These are phyloP conservation scores for Sitta europaea DNA, from an alignment of 2,113 vertebrate species.

Conservation along the genomic window DNA sequence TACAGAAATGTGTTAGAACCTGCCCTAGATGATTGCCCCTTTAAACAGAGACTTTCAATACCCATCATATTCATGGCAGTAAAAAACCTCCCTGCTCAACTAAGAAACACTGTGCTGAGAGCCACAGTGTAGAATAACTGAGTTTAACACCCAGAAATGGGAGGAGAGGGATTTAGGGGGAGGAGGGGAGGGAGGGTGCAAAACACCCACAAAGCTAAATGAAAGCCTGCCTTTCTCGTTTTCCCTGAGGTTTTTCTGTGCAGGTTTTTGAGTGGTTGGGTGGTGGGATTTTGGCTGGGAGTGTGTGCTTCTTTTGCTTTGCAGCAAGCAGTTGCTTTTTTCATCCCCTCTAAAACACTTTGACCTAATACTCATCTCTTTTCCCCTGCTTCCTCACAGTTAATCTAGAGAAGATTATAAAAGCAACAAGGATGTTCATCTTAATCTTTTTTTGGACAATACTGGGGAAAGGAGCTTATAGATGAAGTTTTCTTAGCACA, in stretches of 20 bases:
- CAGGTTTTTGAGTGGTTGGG: background rate
- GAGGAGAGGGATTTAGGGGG: rapidly evolving
- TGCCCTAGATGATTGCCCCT: background rate
- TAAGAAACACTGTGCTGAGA: background rate
- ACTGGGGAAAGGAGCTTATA: background rate
- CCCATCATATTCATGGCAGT: background rate
- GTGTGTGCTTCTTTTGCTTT: background rate
- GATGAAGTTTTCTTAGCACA: background rate
- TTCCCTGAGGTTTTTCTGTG: background rate
- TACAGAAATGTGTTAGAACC: background rate
- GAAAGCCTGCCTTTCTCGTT: background rate
- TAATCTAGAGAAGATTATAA: slow-evolving; percentile 17
- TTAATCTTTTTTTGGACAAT: background rate
- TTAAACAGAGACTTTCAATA: background rate
- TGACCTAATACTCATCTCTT: background rate
- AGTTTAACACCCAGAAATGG: background rate
- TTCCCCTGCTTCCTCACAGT: background rate
- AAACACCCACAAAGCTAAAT: background rate
- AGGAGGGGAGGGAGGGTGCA: background rate
- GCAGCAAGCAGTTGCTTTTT: background rate
- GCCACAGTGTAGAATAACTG: background rate
- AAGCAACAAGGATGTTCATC: background rate
- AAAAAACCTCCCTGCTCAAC: background rate
- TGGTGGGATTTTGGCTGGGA: background rate
- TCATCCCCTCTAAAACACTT: background rate